A percentile compares a stretch with the other conserved stretches of the same genome.
Conservation (phyloP, 1,140 invertebrate species). For the Pachypeltis micranthus region DNA sequence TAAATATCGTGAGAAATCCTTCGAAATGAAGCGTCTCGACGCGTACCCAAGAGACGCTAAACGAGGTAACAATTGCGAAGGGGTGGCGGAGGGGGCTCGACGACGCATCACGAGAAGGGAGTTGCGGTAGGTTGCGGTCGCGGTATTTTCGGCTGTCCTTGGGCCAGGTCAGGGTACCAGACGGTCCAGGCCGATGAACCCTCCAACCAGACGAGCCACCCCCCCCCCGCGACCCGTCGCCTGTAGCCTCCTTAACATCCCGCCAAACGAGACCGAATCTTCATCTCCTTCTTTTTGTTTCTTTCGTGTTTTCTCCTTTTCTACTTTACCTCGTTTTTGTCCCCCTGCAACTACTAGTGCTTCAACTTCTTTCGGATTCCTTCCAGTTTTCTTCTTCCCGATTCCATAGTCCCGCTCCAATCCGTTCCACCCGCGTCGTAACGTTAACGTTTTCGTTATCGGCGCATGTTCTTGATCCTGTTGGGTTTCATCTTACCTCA, state of each 20-base stretch:
- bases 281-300: not conserved
- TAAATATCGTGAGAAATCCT: too few relatives aligned
- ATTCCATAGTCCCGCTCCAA: too few relatives aligned
- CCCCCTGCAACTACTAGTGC: not conserved
- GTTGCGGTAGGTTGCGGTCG: not conserved
- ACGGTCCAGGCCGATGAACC: not conserved
- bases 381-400: not conserved
- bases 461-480: too few relatives aligned
- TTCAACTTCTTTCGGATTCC: not conserved
- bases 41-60: too few relatives aligned
- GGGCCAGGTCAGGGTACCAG: not conserved
- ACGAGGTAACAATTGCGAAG: too few relatives aligned
- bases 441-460: too few relatives aligned
- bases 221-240: not conserved
- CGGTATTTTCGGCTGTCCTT: not conserved
- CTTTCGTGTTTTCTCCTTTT: not conserved
- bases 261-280: not conserved
- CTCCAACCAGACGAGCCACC: not conserved
- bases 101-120: too few relatives aligned
- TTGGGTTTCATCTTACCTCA: too few relatives aligned
- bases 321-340: not conserved
- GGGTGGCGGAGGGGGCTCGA: too few relatives aligned
- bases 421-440: too few relatives aligned
- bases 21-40: too few relatives aligned
- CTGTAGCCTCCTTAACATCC: not conserved